Evolutionary conservation across 2,113 vertebrate species (phyloP).

Genomic region (Cranoglanis bouderius): DNA sequence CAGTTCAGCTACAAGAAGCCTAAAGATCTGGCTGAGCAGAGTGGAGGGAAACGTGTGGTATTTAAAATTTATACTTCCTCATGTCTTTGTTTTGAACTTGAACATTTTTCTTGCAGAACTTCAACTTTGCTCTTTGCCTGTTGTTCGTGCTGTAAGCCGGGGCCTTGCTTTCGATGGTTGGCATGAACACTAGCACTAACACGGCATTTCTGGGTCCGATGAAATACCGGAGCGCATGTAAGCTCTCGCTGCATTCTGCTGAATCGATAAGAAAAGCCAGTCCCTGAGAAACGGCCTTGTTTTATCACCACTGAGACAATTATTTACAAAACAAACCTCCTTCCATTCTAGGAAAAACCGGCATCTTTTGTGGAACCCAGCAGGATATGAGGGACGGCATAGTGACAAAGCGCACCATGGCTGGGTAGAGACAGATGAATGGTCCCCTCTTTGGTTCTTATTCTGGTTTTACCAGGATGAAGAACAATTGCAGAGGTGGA

Average conservation of each 20-base stretch:
- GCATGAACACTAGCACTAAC: conserved; percentile 70
- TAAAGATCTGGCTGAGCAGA: conserved; percentile 83
- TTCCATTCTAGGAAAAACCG: background rate
- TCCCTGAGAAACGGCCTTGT: background rate
- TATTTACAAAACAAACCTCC: background rate
- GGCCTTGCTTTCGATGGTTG: conserved; percentile 14
- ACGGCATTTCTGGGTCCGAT: conserved; percentile 57
- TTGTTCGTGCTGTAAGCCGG: background rate
- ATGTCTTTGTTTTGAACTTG: conserved; percentile 99
- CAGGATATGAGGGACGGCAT: background rate
- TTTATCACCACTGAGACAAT: background rate
- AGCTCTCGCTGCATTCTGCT: conserved; percentile 81
- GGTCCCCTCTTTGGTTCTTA: background rate
- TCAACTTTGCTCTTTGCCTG: conserved; percentile 72
- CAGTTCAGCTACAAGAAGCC: conserved; percentile 89
- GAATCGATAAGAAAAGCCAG: conserved; percentile 84
- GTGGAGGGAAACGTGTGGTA: conserved; percentile 85
- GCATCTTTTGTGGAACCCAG: background rate
- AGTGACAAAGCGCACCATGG: background rate
- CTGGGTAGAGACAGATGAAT: background rate
- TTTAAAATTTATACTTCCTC: conserved; percentile 99
- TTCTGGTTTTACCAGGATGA: conserved; percentile 6
- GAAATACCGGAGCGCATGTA: conserved; percentile 69
- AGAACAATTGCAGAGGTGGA: conserved; percentile 17
- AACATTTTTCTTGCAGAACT: conserved; percentile 82